Conservation (phyloP, 2,113 vertebrate species). For the Cyprinus carpio region DNA sequence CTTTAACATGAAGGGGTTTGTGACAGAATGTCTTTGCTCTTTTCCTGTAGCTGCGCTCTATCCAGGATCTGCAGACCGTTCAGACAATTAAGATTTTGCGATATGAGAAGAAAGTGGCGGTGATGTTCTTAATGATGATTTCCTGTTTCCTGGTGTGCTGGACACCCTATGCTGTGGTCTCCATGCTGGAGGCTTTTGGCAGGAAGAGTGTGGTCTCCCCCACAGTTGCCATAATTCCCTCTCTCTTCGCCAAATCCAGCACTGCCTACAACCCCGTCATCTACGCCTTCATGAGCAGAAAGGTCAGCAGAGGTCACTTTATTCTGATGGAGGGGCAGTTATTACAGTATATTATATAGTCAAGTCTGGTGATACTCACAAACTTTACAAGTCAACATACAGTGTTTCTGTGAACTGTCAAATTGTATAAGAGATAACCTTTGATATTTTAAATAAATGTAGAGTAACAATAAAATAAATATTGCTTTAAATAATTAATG, state of each 20-base stretch:
- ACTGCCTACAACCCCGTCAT: conserved; percentile 89
- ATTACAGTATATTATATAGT: background rate
- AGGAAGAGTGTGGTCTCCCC: conserved; percentile 82
- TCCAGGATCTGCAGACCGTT: conserved; percentile 87
- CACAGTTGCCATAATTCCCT: conserved; percentile 83
- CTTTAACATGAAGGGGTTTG: background rate
- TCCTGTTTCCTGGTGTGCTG: conserved; percentile 85
- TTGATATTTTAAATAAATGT: background rate
- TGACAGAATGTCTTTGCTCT: conserved; percentile 34
- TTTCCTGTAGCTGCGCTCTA: conserved; percentile 79
- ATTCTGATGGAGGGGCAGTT: background rate
- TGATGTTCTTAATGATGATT: conserved; percentile 91
- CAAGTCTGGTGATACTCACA: background rate
- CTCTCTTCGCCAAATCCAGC: conserved; percentile 90
- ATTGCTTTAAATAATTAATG: background rate
- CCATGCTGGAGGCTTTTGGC: conserved; percentile 85
- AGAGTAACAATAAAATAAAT: background rate
- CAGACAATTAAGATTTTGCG: conserved; percentile 87
- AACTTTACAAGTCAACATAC: background rate
- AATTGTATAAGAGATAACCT: background rate
- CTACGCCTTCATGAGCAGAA: conserved; percentile 90
- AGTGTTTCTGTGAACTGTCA: background rate
- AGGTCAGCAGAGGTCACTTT: conserved; percentile 74
- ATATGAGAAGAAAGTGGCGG: conserved; percentile 89
- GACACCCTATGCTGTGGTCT: conserved; percentile 88